Evolutionary conservation across 2,113 vertebrate genomes (phyloP).

Genomic region (Nothocercus julius): DNA sequence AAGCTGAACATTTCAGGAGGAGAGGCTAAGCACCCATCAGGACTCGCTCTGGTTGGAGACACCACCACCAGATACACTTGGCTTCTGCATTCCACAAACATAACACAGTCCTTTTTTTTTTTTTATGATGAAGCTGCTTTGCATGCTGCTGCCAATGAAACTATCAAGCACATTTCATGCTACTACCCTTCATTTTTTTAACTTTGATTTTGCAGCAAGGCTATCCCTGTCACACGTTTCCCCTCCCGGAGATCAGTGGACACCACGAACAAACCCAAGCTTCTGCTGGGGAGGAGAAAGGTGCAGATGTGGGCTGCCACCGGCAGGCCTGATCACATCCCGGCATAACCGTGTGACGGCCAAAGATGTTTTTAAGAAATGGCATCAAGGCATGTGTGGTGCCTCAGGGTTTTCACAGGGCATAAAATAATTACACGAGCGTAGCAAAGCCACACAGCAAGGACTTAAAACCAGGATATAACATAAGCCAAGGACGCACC

Average conservation of each 20-base stretch:
- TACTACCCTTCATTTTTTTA: background rate
- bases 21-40: background rate
- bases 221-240: background rate
- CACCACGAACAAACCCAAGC: background rate
- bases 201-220: background rate
- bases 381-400: background rate
- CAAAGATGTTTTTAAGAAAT: background rate
- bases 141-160: background rate
- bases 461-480: background rate
- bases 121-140: slow-evolving; percentile 18
- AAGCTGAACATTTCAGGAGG: background rate
- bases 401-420: background rate
- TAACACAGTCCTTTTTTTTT: background rate
- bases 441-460: background rate
- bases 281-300: background rate
- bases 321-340: background rate
- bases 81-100: background rate
- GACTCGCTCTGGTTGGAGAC: background rate
- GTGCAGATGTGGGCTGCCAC: too few relatives aligned
- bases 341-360: background rate
- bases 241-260: rapidly evolving
- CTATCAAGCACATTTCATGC: background rate
- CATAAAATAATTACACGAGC: background rate
- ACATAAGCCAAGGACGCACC: background rate
- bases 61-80: background rate